These are phyloP conservation scores for human DNA, from an alignment of 2,113 vertebrate species.

Conservation along the genomic window DNA sequence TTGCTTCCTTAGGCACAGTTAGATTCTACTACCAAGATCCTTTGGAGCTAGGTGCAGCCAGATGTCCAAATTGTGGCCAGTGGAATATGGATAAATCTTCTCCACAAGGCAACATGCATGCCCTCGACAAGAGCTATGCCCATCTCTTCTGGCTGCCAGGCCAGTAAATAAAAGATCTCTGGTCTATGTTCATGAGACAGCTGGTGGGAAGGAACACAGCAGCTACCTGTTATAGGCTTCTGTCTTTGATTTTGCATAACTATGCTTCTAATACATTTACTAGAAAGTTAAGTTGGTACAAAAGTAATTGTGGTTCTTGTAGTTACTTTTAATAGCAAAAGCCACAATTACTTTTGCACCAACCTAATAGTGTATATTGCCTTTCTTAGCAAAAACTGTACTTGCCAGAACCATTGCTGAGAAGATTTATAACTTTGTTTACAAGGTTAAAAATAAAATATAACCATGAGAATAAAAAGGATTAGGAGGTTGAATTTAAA, in stretches of 20 bases:
- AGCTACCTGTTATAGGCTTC: neutral
- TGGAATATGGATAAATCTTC: neutral
- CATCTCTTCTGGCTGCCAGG: neutral
- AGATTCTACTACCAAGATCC: neutral
- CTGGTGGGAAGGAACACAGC: neutral
- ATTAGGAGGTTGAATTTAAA: neutral
- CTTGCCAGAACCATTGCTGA: neutral
- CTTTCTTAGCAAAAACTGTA: neutral
- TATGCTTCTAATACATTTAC: neutral
- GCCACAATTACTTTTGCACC: too few relatives aligned
- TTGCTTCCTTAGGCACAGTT: neutral
- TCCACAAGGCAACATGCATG: neutral
- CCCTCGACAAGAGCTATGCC: neutral
- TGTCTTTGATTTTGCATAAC: neutral
- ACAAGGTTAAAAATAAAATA: conserved; percentile 18
- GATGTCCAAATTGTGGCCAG: neutral
- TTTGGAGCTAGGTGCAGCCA: neutral
- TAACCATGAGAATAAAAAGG: neutral
- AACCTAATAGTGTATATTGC: neutral
- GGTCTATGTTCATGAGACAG: neutral
- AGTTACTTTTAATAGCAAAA: too few relatives aligned
- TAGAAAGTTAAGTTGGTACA: neutral
- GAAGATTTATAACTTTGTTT: too few relatives aligned
- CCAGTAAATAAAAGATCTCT: conserved; percentile 2
- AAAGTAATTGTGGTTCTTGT: too few relatives aligned